These are phyloP conservation scores for Calliscelio sp. DNA, from an alignment of 2,888 invertebrate genomes.

Conservation along the genomic window DNA sequence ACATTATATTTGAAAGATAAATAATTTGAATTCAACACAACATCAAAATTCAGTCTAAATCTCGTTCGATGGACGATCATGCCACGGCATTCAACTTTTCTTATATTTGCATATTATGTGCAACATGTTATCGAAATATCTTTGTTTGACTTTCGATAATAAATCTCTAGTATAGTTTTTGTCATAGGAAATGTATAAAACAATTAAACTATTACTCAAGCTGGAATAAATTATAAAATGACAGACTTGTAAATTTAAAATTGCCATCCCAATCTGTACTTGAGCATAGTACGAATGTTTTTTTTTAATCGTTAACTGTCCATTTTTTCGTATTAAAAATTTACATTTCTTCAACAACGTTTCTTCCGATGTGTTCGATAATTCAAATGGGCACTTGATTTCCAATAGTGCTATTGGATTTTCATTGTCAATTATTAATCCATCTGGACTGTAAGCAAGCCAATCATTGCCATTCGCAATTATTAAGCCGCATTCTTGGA, in stretches of 20 bases:
- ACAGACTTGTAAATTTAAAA: conserved; percentile 33
- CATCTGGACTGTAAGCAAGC: conserved; percentile 41
- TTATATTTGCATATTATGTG: conserved; percentile 24
- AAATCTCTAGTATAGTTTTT: conserved; percentile 10
- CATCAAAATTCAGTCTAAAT: too few relatives aligned
- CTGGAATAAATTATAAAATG: conserved; percentile 39
- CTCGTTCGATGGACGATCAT: too few relatives aligned
- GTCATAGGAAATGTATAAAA: conserved; percentile 4
- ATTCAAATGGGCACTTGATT: conserved; percentile 41
- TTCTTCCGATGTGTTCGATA: neutral
- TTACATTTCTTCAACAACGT: conserved; percentile 10
- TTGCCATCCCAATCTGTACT: conserved; percentile 42
- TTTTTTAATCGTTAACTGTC: neutral
- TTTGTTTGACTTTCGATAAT: conserved; percentile 11
- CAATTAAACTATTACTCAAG: neutral
- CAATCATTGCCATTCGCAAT: conserved; percentile 15
- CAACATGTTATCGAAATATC: conserved; percentile 23
- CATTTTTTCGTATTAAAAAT: conserved; percentile 18
- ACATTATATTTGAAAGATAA: conserved; percentile 11
- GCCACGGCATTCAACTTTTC: conserved; percentile 2
- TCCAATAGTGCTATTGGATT: conserved; percentile 11
- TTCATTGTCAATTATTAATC: conserved; percentile 11
- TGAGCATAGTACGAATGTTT: conserved; percentile 51
- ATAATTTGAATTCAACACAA: neutral
- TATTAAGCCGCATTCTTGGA: conserved; percentile 36